phyloP scores from a whole-genome alignment of 2,888 invertebrate species.

The Erebia epiphron region DNA sequence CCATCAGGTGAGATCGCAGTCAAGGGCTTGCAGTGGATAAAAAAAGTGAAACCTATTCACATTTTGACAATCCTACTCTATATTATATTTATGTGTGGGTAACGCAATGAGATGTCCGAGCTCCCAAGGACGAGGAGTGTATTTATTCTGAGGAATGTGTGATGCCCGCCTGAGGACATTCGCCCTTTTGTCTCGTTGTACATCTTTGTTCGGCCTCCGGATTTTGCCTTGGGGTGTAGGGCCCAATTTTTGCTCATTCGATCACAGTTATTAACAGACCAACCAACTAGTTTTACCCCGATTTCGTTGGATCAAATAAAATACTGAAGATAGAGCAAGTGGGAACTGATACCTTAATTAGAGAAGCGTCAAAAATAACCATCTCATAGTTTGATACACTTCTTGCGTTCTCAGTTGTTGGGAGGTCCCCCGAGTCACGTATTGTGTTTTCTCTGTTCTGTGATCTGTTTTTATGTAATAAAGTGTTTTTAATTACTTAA shows the following conservation, averaged over 20 bases:
- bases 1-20: too few species aligned
- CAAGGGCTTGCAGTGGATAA: too few species aligned
- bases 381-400: too few species aligned
- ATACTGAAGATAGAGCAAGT: neutral
- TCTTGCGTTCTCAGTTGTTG: neutral
- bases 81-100: conserved; percentile 29
- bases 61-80: too few species aligned
- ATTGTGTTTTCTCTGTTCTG: too few species aligned
- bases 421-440: too few species aligned
- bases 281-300: neutral
- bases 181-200: conserved; percentile 30
- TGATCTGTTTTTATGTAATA: too few species aligned
- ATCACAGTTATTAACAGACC: neutral
- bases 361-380: neutral
- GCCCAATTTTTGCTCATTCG: neutral
- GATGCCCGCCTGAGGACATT: conserved; percentile 34
- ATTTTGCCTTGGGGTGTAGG: conserved; percentile 14
- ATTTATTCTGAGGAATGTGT: conserved; percentile 31
- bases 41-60: too few species aligned
- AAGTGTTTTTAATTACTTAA: too few species aligned
- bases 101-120: conserved; percentile 25
- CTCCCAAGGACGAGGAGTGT: conserved; percentile 39
- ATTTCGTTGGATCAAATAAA: neutral
- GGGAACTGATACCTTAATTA: too few species aligned
- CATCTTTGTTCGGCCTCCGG: conserved; percentile 29